Evolutionary conservation across 2,888 invertebrate species (phyloP), one percentile per base, ranked within the genome.

Genomic region (Pharmacophagus antenor): DNA sequence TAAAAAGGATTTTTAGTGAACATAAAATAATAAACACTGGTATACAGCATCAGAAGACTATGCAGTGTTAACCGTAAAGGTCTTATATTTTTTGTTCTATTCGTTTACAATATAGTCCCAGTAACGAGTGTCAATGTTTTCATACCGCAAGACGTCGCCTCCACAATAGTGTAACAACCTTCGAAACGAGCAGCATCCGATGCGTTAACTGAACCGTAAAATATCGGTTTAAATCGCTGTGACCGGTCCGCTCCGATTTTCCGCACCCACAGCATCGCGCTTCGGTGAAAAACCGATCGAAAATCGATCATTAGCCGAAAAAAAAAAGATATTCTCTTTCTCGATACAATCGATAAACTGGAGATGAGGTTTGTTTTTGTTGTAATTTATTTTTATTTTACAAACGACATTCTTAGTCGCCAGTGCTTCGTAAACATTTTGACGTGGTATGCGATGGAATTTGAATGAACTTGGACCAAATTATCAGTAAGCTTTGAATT

Each of bases 401-500:
- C 10, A 10, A 7, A 27, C 10, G 37, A n/a, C n/a, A 4, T 41
- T 53, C 58, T 58, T 62, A 62, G 62, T 64, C 57, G 62, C 61
- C 62, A 62, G 62, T 68, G 64, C 42, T n/a, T n/a, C n/a, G n/a
- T n/a, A n/a, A n/a, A n/a, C 42, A 47, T 31, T 1, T 2, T n/a
- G 12, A 18, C 46, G 18, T 15, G 4, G 22, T 23, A 58, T 58
- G 56, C 56, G 62, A 66, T 59, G 67, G 63, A 66, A 63, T 69
- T 68, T 64, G 62, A 69, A 66, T 69, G 77, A 76, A 83, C 84
- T 85, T 81, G 84, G 80, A 82, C 81, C 79, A 80, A 82, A 80
- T 80, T 79, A 71, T 44, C 6, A n/a, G n/a, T 37, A 31, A 31
- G 3, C n/a, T 4, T 37, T 37, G n/a, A n/a, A 15, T 37, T 15